Percentiles rank a stretch among this genome's conserved stretches.
Conservation (phyloP, 2,888 invertebrate genomes). For the Pycnomerus fuliginosus region DNA sequence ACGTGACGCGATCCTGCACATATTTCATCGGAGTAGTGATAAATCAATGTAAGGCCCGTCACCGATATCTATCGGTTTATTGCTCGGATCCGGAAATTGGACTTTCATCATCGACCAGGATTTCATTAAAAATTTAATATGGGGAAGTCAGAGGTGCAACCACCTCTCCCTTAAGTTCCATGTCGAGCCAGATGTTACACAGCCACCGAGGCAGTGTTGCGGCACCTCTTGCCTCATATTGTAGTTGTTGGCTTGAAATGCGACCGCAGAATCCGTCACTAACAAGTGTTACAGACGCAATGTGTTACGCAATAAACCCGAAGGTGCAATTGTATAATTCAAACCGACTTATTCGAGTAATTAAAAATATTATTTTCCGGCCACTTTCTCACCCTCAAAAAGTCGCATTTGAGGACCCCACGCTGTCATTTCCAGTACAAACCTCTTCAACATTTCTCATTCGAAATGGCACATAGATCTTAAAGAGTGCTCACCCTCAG, state of each 20-base stretch:
- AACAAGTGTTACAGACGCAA: constrained; percentile 13
- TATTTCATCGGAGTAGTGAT: constrained; percentile 49
- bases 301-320: constrained; percentile 14
- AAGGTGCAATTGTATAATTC: too few species aligned
- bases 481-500: constrained; percentile 13
- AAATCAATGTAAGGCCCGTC: constrained; percentile 50
- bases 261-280: constrained; percentile 16
- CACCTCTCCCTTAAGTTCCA: constrained; percentile 38
- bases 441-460: constrained; percentile 8
- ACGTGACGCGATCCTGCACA: constrained; percentile 50
- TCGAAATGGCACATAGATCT: constrained; percentile 8
- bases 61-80: constrained; percentile 47
- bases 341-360: not conserved
- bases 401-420: constrained; percentile 22
- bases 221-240: constrained; percentile 13
- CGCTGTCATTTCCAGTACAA: constrained; percentile 9
- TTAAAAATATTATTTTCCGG: constrained; percentile 44
- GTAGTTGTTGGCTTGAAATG: constrained; percentile 11
- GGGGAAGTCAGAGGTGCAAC: constrained; percentile 6
- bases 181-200: constrained; percentile 40
- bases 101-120: constrained; percentile 12
- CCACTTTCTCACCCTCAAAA: constrained; percentile 36
- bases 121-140: constrained; percentile 45
- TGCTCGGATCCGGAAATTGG: constrained; percentile 30
- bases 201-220: constrained; percentile 15